Percentiles rank a stretch among this genome's conserved stretches.
These are phyloP conservation scores for Drosophila ogumai DNA, from an alignment of 1,140 invertebrate genomes.

Conservation along the genomic window DNA sequence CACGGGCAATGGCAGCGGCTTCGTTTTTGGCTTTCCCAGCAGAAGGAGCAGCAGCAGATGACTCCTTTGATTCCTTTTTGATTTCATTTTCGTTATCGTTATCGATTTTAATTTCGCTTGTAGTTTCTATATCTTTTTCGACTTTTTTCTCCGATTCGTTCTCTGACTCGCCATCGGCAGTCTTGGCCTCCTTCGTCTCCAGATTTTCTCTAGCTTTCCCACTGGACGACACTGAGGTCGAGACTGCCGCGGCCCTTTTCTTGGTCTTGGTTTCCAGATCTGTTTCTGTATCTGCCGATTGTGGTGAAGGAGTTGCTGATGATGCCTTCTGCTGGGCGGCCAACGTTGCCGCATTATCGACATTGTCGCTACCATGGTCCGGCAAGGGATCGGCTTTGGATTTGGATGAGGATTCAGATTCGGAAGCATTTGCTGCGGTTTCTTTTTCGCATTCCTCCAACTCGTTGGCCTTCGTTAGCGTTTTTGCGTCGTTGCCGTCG, in stretches of 20 bases:
- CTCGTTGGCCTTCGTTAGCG: slow-evolving; percentile 29
- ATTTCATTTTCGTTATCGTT: slow-evolving; percentile 85
- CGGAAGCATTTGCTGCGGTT: slow-evolving; percentile 26
- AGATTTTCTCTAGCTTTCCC: slow-evolving; percentile 18
- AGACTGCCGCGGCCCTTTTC: slow-evolving; percentile 33
- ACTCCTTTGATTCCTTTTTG: slow-evolving; percentile 56
- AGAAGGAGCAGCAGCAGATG: slow-evolving; percentile 56
- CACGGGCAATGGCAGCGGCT: slow-evolving; percentile 66
- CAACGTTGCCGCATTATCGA: slow-evolving; percentile 43
- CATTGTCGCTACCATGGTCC: slow-evolving; percentile 67
- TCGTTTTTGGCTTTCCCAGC: slow-evolving; percentile 56
- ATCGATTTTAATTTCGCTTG: slow-evolving; percentile 58
- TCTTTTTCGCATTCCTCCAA: slow-evolving; percentile 40
- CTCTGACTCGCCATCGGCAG: slow-evolving; percentile 61
- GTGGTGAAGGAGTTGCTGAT: slow-evolving; percentile 35
- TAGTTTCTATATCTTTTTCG: slow-evolving; percentile 72
- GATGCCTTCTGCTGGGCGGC: slow-evolving; percentile 42
- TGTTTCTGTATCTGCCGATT: slow-evolving; percentile 62
- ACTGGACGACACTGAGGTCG: slow-evolving; percentile 11
- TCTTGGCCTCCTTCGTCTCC: slow-evolving; percentile 48
- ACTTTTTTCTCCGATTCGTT: slow-evolving; percentile 65
- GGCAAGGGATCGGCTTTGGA: slow-evolving; percentile 38
- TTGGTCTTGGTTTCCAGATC: slow-evolving; percentile 30
- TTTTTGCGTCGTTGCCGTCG: slow-evolving; percentile 48
- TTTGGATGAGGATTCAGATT: slow-evolving; percentile 48